Percentiles rank a stretch among this genome's conserved stretches.
Conservation (phyloP, 1,140 invertebrate species). For the Pogonomyrmex barbatus region DNA sequence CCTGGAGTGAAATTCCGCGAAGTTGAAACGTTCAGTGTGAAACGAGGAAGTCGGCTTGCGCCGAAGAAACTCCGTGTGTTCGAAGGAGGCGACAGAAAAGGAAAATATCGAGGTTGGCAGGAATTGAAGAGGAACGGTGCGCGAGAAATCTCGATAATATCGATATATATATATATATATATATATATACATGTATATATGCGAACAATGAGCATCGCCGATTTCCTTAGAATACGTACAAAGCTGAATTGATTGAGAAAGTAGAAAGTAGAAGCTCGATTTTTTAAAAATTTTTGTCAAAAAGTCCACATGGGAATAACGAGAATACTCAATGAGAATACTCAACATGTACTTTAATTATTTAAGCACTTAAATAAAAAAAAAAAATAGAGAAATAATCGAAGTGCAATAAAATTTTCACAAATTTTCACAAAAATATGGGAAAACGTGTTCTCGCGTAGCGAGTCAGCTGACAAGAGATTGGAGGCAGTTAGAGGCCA, state of each 20-base stretch:
- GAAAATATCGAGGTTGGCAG: slow-evolving; percentile 16
- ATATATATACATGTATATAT: neutral
- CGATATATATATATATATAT: neutral
- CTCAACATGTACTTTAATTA: neutral
- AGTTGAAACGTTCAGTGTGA: neutral
- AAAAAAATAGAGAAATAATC: neutral
- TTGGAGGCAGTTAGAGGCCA: neutral
- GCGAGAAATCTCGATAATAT: slow-evolving; percentile 3
- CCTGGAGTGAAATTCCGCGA: neutral
- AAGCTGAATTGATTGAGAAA: neutral
- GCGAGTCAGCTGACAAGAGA: neutral
- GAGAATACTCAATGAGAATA: neutral
- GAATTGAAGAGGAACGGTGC: slow-evolving; percentile 12
- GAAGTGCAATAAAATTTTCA: neutral
- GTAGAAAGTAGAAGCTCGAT: neutral
- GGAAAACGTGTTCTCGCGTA: too few relatives aligned
- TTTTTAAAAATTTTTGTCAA: neutral
- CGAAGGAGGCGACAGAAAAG: slow-evolving; percentile 19
- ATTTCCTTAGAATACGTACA: neutral
- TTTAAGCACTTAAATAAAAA: neutral
- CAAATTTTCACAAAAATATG: neutral
- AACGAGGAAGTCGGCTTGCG: slow-evolving; percentile 1
- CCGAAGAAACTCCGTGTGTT: neutral
- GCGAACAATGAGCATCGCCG: neutral
- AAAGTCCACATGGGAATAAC: neutral